Evolutionary conservation across 2,113 vertebrate genomes (phyloP).

Genomic region (Progne subis): DNA sequence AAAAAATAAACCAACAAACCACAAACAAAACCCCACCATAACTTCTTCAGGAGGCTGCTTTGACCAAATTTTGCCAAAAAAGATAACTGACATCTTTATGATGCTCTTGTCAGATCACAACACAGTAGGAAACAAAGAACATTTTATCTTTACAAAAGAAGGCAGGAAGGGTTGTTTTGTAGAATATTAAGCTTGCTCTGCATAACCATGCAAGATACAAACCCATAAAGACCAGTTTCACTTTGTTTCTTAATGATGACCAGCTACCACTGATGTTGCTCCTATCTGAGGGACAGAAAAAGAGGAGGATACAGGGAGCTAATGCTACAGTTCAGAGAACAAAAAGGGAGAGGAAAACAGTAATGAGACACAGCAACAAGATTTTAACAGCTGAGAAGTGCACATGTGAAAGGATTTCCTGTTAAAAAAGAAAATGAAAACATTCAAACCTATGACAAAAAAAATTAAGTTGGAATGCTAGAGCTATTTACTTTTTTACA

Average conservation of each 20-base stretch:
- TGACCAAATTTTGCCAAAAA: background rate
- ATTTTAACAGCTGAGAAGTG: background rate
- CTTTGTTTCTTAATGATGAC: background rate
- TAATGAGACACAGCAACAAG: background rate
- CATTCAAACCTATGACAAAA: background rate
- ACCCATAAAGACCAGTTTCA: background rate
- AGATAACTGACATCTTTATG: background rate
- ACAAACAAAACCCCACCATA: background rate
- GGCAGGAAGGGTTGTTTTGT: background rate
- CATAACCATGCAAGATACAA: background rate
- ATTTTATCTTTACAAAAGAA: slow-evolving; percentile 13
- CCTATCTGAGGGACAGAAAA: background rate
- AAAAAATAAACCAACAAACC: background rate
- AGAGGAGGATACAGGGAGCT: background rate
- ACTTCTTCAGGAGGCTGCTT: background rate
- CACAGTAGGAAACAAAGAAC: slow-evolving; percentile 11
- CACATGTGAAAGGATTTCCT: background rate
- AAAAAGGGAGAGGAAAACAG: background rate
- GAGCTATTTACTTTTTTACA: background rate
- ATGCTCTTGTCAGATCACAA: background rate
- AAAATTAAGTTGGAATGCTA: background rate
- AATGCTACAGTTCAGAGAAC: background rate
- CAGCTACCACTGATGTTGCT: background rate
- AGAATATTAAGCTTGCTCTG: background rate
- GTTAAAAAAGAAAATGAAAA: background rate